Evolutionary conservation across 1,140 invertebrate species (phyloP).

Genomic region (Watersipora subatra): DNA sequence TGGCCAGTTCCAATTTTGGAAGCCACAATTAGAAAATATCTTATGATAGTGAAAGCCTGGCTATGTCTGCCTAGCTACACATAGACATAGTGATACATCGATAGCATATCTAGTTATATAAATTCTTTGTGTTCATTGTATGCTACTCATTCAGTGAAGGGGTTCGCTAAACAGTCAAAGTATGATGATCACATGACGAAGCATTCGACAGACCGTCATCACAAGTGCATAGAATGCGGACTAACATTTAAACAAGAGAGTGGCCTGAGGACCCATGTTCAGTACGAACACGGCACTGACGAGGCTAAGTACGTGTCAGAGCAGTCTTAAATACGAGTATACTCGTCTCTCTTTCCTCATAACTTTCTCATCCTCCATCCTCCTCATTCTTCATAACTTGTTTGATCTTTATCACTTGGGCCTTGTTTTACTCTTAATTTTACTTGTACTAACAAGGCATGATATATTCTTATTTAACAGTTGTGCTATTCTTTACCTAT

Average conservation of each 20-base stretch:
- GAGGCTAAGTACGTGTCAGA: neutral
- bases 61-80: too few species aligned
- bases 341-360: too few species aligned
- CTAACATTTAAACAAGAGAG: neutral
- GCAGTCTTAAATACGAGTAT: too few species aligned
- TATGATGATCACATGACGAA: neutral
- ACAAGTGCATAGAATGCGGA: neutral
- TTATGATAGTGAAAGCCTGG: too few species aligned
- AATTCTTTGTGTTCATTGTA: neutral
- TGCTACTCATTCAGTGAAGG: neutral
- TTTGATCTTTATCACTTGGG: neutral
- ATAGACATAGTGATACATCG: too few species aligned
- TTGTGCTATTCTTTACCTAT: neutral
- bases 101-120: too few species aligned
- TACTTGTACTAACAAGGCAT: neutral
- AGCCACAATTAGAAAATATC: too few species aligned
- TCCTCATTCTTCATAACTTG: neutral
- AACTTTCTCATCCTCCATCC: neutral
- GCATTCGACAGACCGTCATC: neutral
- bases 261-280: neutral
- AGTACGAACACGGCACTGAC: neutral
- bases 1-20: too few species aligned
- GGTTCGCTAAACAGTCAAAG: slow-evolving; percentile 1
- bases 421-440: neutral
- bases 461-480: neutral